phyloP scores from a whole-genome alignment of 2,113 vertebrate genomes.

The Poecilia latipinna region DNA sequence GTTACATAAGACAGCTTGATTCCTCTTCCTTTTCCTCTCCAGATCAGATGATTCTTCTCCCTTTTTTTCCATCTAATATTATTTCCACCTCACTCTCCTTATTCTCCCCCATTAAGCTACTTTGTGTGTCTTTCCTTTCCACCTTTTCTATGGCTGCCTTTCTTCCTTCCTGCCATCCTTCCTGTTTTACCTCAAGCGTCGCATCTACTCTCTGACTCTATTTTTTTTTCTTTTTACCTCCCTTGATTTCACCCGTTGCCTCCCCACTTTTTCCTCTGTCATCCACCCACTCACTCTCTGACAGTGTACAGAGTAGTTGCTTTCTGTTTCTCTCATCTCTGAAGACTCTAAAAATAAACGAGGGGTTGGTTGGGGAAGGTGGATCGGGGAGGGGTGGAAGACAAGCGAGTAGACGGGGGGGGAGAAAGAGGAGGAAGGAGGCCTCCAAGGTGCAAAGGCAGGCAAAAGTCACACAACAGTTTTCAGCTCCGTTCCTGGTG shows the following conservation, averaged over 20 bases:
- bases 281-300: constrained; percentile 63
- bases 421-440: constrained; percentile 5
- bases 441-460: constrained; percentile 20
- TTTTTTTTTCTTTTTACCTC: constrained; percentile 21
- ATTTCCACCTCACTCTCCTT: constrained; percentile 5
- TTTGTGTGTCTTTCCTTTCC: constrained; percentile 3
- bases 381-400: background rate
- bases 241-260: constrained; percentile 12
- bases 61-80: constrained; percentile 22
- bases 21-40: background rate
- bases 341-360: constrained; percentile 74
- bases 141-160: background rate
- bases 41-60: background rate
- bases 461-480: constrained; percentile 66
- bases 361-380: constrained; percentile 14
- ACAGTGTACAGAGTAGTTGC: constrained; percentile 60
- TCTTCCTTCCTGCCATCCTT: constrained; percentile 20
- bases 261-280: constrained; percentile 27
- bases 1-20: constrained; percentile 39
- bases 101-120: constrained; percentile 27
- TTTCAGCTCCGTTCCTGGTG: constrained; percentile 50
- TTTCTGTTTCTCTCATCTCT: constrained; percentile 69
- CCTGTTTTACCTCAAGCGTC: constrained; percentile 40
- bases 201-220: constrained; percentile 37
- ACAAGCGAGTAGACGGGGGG: background rate